Base-by-base conservation (phyloP, 1,140 invertebrate species). In the Aleiodes sp. region DNA sequence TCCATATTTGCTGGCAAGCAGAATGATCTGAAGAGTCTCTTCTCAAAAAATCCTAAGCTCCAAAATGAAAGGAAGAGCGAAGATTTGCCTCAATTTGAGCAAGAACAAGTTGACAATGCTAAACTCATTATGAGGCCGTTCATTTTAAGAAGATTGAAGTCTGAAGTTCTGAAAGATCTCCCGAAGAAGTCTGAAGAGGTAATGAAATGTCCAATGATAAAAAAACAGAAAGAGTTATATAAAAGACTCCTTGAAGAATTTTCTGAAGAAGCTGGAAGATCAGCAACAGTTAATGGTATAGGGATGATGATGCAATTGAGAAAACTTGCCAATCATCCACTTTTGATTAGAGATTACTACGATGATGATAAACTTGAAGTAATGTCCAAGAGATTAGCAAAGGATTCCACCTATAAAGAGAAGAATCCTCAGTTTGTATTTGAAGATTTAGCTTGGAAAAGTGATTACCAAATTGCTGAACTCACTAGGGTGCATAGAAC, bases 51-150 rank as follows among this genome's bases (percentile, higher is more conserved):
- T 81, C 78, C 87, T 78, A 81, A 84, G 71, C 41, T 76, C 16
- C 78, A 82, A 68, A 52, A 24, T 2, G 84, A 86, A 70, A 86
- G 87, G 21, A 79, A 87, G 56, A 77, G 81, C 26, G 87, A 89
- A 10, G 89, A 90, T 31, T 82, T 90, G 24, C 91, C 92, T n/a
- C 83, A 89, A 12, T 98, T 96, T 85, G 96, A 97, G 80, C 90
- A 91, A 76, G 93, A 95, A 66, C 93, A 96, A 84, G 93, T 98
- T 16, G 91, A 91, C 60, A 94, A 98, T 79, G 97, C 97, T 0
- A 98, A 98, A 80, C 86, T 92, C 68, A 98, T 99, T 70, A 97
- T 99, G 94, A 94, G 94, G 79, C 97, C 97, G 0, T 99, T 99
- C 84, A 91, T 99, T 7, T 86, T 99, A 24, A 86, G 97, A n/a